A percentile compares a stretch with the other conserved stretches of the same genome.
Conservation (phyloP, 2,797 vertebrate genomes). For the Threskiornis aethiopicus region DNA sequence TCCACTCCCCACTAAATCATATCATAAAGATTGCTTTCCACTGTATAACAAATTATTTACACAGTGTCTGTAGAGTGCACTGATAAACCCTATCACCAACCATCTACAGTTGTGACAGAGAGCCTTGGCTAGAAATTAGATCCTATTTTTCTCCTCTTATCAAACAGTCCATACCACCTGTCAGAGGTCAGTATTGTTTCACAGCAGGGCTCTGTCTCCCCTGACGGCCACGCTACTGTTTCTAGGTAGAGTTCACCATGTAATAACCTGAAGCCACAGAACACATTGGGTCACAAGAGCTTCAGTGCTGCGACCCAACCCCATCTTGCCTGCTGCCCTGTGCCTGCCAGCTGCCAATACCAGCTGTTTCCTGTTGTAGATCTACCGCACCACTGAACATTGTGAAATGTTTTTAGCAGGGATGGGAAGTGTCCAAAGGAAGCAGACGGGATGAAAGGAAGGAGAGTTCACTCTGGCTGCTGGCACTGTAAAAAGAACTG, state of each 20-base stretch:
- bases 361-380: slow-evolving; percentile 36
- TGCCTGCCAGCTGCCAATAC: not conserved
- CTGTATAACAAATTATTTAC: not conserved
- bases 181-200: not conserved
- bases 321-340: not conserved
- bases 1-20: not conserved
- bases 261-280: not conserved
- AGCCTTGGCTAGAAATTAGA: not conserved
- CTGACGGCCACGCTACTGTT: not conserved
- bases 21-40: not conserved
- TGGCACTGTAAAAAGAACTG: not conserved
- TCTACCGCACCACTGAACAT: not conserved
- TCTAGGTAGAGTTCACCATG: not conserved
- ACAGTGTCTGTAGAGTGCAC: not conserved
- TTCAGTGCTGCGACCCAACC: not conserved
- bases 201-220: not conserved
- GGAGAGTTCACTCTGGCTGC: slow-evolving; percentile 22
- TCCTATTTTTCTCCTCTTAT: not conserved
- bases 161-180: not conserved
- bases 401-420: slow-evolving; percentile 7
- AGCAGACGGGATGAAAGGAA: slow-evolving; percentile 62
- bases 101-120: not conserved
- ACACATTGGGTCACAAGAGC: not conserved
- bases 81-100: not conserved
- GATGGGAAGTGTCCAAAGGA: slow-evolving; percentile 38